phyloP scores from a whole-genome alignment of 2,888 invertebrate genomes.

The Cremastinae sp. region DNA sequence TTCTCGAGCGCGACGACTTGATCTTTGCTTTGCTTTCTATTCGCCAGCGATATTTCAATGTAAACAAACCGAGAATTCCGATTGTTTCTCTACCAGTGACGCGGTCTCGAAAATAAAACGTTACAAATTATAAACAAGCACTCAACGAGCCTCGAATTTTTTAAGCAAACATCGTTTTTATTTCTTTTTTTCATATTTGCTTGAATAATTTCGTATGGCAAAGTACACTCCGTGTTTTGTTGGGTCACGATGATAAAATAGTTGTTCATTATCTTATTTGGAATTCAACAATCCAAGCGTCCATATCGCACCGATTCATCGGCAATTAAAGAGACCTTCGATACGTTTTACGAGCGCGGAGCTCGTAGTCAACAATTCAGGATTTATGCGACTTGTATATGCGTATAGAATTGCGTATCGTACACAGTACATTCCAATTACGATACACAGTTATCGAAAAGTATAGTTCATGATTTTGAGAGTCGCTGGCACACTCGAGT shows the following conservation, averaged over 20 bases:
- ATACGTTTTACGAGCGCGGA: slow-evolving; percentile 4
- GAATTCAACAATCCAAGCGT: not conserved
- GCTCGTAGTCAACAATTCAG: slow-evolving; percentile 3
- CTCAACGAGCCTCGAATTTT: too few relatives aligned
- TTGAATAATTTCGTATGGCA: not conserved
- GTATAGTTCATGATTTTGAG: too few relatives aligned
- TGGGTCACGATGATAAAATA: not conserved
- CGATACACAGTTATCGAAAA: not conserved
- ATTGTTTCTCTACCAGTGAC: too few relatives aligned
- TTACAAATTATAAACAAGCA: too few relatives aligned
- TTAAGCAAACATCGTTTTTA: not conserved
- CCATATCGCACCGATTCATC: slow-evolving; percentile 13
- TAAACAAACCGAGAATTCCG: not conserved
- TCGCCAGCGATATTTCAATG: not conserved
- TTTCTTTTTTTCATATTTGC: not conserved
- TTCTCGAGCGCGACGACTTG: slow-evolving; percentile 2
- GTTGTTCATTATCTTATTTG: not conserved
- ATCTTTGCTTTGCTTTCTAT: not conserved
- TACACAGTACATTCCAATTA: not conserved
- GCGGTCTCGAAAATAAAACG: too few relatives aligned
- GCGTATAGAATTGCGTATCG: not conserved
- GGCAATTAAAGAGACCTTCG: slow-evolving; percentile 7
- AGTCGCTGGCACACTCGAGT: too few relatives aligned
- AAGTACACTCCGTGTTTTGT: not conserved
- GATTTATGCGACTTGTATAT: slow-evolving; percentile 8